Percentiles rank a stretch among this genome's conserved stretches.
These are phyloP conservation scores for Papilio aristodemus DNA, from an alignment of 1,140 invertebrate genomes.

Conservation along the genomic window DNA sequence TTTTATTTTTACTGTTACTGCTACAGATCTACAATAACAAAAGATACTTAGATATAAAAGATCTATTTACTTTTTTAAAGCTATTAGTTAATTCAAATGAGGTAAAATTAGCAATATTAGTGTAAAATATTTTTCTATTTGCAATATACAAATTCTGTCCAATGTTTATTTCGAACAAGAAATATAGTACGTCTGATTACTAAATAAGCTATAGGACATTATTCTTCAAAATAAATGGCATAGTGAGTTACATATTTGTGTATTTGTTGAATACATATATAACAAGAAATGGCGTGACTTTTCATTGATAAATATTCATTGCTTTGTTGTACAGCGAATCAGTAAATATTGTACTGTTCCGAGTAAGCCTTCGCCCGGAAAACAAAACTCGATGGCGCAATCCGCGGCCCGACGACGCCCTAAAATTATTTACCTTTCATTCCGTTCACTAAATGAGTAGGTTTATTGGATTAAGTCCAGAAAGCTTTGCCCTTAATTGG, in stretches of 20 bases:
- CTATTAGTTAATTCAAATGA: too few species aligned
- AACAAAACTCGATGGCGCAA: conserved; percentile 57
- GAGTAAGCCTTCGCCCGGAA: conserved; percentile 48
- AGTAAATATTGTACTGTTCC: conserved; percentile 43
- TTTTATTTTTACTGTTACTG: too few species aligned
- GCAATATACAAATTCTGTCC: too few species aligned
- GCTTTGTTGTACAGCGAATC: conserved; percentile 21
- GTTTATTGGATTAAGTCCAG: conserved; percentile 80
- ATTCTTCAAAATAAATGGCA: too few species aligned
- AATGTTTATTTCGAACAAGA: background rate
- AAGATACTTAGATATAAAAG: too few species aligned
- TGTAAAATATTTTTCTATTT: too few species aligned
- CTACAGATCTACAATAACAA: too few species aligned
- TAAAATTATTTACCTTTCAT: conserved; percentile 80
- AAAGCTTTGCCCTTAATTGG: conserved; percentile 79
- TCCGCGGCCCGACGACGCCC: conserved; percentile 50
- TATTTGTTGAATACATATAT: background rate
- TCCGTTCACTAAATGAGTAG: conserved; percentile 79
- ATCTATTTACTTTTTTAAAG: too few species aligned
- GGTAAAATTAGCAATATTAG: too few species aligned
- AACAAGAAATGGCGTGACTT: background rate
- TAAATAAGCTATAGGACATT: background rate
- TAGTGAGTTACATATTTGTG: background rate
- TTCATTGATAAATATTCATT: conserved; percentile 16
- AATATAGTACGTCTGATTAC: background rate